Conservation (phyloP, 2,113 vertebrate species). For the Ploceus nigricollis region DNA sequence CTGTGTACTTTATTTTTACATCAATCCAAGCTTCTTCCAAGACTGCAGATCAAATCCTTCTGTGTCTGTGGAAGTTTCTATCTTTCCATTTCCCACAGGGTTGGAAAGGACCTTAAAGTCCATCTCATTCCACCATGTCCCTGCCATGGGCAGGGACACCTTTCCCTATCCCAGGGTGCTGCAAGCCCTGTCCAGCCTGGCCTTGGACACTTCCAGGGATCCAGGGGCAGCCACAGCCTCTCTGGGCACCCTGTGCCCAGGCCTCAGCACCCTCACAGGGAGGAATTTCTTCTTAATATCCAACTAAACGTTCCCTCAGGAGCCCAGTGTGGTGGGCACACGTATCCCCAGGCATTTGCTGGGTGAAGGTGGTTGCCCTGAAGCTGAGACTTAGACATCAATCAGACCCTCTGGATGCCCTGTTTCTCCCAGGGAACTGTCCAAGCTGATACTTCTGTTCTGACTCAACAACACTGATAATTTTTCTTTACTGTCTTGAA, state of each 20-base stretch:
- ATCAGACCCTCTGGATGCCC: background rate
- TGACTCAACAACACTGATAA: background rate
- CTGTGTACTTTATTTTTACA: no score
- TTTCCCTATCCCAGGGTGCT: accelerated
- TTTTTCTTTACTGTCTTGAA: background rate
- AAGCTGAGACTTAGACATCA: background rate
- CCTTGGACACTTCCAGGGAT: background rate
- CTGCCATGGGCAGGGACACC: background rate
- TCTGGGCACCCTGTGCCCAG: background rate
- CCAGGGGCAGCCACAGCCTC: background rate
- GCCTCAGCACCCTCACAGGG: accelerated
- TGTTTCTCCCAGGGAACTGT: background rate
- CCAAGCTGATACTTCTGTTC: background rate
- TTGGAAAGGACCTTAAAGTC: background rate
- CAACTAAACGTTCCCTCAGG: background rate
- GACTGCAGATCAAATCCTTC: no score
- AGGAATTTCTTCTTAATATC: background rate
- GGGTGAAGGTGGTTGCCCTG: background rate
- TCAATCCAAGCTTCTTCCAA: no score
- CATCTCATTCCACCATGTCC: accelerated
- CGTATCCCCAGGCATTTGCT: accelerated
- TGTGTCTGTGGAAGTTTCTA: no score
- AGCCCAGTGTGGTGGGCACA: background rate
- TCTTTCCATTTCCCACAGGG: no score
- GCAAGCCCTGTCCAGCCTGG: accelerated